Conservation (phyloP, 2,113 vertebrate genomes). For the human region GRCh38 chr1:42030001-42030500, state of each 20-base stretch:
- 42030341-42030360: too few relatives aligned
- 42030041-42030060: not conserved
- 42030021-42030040: not conserved
- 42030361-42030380: not conserved
- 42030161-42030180: too few relatives aligned
- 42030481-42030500: not conserved
- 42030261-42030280: too few relatives aligned
- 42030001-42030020: not conserved
- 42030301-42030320: too few relatives aligned
- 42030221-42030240: too few relatives aligned
- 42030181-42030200: too few relatives aligned
- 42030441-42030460: not conserved
- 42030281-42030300: too few relatives aligned
- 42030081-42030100: not conserved
- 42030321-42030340: too few relatives aligned
- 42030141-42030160: not conserved
- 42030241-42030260: too few relatives aligned
- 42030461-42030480: not conserved
- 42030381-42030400: not conserved
- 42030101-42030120: not conserved
- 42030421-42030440: not conserved
- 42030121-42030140: not conserved
- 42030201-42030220: too few relatives aligned
- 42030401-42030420: not conserved
- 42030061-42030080: not conserved